A percentile compares a stretch with the other conserved stretches of the same genome.
Conservation (phyloP, 2,113 vertebrate species). For the Colossoma macropomum region DNA sequence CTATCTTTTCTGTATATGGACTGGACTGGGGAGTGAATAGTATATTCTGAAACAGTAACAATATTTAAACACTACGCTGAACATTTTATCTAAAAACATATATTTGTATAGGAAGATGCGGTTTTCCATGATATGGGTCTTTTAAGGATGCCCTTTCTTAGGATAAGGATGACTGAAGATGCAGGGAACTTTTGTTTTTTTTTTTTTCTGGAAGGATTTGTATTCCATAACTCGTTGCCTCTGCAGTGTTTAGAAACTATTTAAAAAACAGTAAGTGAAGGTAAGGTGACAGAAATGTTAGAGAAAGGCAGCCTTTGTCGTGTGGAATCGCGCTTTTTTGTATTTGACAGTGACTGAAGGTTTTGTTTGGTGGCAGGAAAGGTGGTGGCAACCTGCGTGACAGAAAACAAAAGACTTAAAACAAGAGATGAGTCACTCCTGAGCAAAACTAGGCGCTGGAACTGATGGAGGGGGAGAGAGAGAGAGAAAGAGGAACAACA, state of each 20-base stretch:
- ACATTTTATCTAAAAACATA: too few species aligned
- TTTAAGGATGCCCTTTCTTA: too few species aligned
- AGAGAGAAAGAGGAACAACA: neutral
- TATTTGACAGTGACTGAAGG: conserved; percentile 36
- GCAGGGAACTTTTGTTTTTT: too few species aligned
- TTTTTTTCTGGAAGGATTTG: too few species aligned
- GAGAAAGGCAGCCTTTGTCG: neutral
- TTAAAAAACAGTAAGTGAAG: neutral
- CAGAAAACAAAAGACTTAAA: conserved; percentile 33
- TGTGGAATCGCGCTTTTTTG: conserved; percentile 4
- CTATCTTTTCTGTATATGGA: too few species aligned
- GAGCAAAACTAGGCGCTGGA: conserved; percentile 6
- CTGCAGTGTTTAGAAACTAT: neutral
- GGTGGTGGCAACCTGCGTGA: conserved; percentile 31
- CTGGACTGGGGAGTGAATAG: too few species aligned
- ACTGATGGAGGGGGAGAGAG: neutral
- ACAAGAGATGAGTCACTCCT: conserved; percentile 31
- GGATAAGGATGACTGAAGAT: too few species aligned
- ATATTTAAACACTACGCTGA: too few species aligned
- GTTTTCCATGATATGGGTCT: too few species aligned
- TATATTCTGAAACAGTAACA: too few species aligned
- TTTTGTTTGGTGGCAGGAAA: conserved; percentile 34
- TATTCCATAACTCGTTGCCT: neutral
- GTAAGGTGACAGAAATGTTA: neutral
- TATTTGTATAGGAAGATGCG: too few species aligned